A percentile compares a stretch with the other conserved stretches of the same genome.
These are phyloP conservation scores for Sphyrna mokarran DNA, from an alignment of 2,113 vertebrate species.

Conservation along the genomic window DNA sequence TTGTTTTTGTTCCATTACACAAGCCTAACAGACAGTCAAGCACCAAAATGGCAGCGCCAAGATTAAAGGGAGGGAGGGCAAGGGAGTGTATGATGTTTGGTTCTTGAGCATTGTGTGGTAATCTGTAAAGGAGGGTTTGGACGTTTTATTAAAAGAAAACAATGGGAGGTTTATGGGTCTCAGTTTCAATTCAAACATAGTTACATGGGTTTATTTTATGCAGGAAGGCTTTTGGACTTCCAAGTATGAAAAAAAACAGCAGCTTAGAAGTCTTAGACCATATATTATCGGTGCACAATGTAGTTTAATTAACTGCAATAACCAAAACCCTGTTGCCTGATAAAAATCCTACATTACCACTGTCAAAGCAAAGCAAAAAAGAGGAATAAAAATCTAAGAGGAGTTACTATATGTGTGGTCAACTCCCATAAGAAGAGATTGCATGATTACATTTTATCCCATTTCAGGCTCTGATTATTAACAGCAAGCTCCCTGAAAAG, in stretches of 20 bases:
- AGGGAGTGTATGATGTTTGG: constrained; percentile 46
- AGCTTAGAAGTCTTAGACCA: not conserved
- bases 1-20: constrained; percentile 57
- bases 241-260: not conserved
- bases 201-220: not conserved
- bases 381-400: constrained; percentile 4
- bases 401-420: not conserved
- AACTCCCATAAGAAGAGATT: not conserved
- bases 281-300: not conserved
- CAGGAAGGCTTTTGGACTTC: not conserved
- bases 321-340: not conserved
- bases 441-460: not conserved
- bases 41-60: constrained; percentile 40
- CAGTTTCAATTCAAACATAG: not conserved
- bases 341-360: not conserved
- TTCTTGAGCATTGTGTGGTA: constrained; percentile 44
- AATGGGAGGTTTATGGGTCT: not conserved
- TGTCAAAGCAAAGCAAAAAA: not conserved
- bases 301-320: not conserved
- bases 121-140: constrained; percentile 37
- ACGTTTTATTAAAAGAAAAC: constrained; percentile 4
- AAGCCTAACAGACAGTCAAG: constrained; percentile 52
- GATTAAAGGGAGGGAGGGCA: constrained; percentile 3
- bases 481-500: not conserved
- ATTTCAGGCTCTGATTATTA: not conserved